These are phyloP conservation scores for Nephrotoma appendiculata DNA, from an alignment of 2,888 invertebrate genomes.

Conservation along the genomic window DNA sequence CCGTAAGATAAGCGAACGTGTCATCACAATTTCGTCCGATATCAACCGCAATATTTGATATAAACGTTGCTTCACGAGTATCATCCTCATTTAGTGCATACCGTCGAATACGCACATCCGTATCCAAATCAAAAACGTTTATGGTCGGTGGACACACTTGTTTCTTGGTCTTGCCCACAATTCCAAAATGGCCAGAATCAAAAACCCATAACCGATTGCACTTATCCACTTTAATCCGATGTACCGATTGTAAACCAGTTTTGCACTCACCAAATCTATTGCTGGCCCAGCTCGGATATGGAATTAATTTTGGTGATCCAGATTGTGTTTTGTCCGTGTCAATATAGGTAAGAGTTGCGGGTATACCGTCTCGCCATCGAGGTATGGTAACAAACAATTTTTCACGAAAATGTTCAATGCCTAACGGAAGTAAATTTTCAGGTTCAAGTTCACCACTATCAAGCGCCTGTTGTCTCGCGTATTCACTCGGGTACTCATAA, in stretches of 20 bases:
- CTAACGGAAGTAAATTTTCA: slow-evolving; percentile 67
- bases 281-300: slow-evolving; percentile 61
- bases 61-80: slow-evolving; percentile 61
- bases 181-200: slow-evolving; percentile 66
- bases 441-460: slow-evolving; percentile 50
- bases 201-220: slow-evolving; percentile 37
- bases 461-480: slow-evolving; percentile 46
- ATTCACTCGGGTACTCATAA: slow-evolving; percentile 53
- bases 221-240: slow-evolving; percentile 61
- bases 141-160: slow-evolving; percentile 68
- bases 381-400: slow-evolving; percentile 71
- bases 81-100: slow-evolving; percentile 57
- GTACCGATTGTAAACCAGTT: slow-evolving; percentile 58
- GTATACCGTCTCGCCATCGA: slow-evolving; percentile 69
- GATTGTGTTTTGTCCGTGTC: slow-evolving; percentile 47
- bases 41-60: slow-evolving; percentile 70
- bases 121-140: slow-evolving; percentile 60
- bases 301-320: slow-evolving; percentile 59
- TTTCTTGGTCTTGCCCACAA: slow-evolving; percentile 50
- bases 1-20: slow-evolving; percentile 64
- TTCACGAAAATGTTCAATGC: slow-evolving; percentile 65
- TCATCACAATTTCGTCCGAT: slow-evolving; percentile 59
- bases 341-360: slow-evolving; percentile 67
- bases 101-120: slow-evolving; percentile 51
- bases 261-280: slow-evolving; percentile 65